Evolutionary conservation across 2,113 vertebrate genomes (phyloP), one percentile per base, ranked within the genome.

Genomic region (Eulemur macaco): DNA sequence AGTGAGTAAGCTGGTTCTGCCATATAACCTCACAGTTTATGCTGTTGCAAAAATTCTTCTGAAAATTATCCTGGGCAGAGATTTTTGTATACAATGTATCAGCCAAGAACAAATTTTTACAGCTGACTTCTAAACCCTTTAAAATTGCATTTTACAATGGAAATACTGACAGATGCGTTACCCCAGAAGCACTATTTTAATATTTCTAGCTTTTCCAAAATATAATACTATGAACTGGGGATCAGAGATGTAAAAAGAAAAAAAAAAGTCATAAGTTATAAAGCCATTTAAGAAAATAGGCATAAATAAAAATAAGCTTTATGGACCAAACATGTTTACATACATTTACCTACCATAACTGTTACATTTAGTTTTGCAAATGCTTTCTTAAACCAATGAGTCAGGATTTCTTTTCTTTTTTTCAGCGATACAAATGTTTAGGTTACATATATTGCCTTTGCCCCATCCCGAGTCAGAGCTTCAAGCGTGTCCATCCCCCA

Each of bases 61-160:
- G 93, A 97, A 98, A 96, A 91, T 89, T 95, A 93, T 71, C 83
- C 87, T 63, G 6, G 98, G 90, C 56, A 95, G 96, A 97, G 97
- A 98, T 96, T 90, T 98, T 64, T 98, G 97, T 98, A 98, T 97
- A 98, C 97, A 98, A 97, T 88, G 88, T 97, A 93, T 97, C 92
- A 95, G 96, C 98, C 98, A 98, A 98, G 97, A 98, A 97, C 91
- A 98, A 97, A 97, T 98, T 98, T 98, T 98, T 98, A 98, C 92
- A 98, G 96, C 92, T 96, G 77, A 97, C 96, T 98, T 98, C 96
- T 98, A 98, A 98, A 97, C 92, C 93, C 89, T 86, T 96, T 97
- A 95, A 95, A 97, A 95, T 95, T 98, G 83, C 88, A 93, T 98
- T 98, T 98, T 98, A 98, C 97, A 98, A 97, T 97, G 98, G 98